These are phyloP conservation scores for Epirrhoe alternata DNA, from an alignment of 2,888 invertebrate species.

Conservation along the genomic window DNA sequence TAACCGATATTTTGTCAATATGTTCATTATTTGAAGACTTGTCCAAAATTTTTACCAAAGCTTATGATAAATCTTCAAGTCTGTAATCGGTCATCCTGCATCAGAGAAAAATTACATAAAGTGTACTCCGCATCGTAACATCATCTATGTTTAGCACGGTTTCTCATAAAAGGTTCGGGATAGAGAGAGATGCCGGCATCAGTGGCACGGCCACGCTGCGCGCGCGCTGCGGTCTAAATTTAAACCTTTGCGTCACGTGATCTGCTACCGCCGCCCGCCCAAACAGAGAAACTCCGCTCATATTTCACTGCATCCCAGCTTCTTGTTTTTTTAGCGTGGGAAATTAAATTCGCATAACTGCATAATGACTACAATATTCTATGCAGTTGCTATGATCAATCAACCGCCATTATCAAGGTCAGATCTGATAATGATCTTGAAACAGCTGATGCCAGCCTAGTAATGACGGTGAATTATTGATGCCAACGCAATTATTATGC, in stretches of 20 bases:
- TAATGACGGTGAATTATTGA: conserved; percentile 13
- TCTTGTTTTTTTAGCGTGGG: conserved; percentile 58
- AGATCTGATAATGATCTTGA: conserved; percentile 57
- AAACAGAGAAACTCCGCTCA: conserved; percentile 83
- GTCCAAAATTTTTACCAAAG: not conserved
- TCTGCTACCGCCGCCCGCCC: conserved; percentile 78
- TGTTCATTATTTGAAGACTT: not conserved
- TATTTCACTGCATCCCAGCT: conserved; percentile 73
- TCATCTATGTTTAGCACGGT: conserved; percentile 76
- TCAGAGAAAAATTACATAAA: conserved; percentile 48
- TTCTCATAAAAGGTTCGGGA: conserved; percentile 81
- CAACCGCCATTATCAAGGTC: conserved; percentile 74
- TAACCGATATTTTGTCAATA: conserved; percentile 11
- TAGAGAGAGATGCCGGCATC: conserved; percentile 71
- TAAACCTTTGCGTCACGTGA: conserved; percentile 79
- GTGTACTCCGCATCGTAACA: conserved; percentile 56
- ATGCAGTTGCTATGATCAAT: conserved; percentile 50
- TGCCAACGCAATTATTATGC: conserved; percentile 11
- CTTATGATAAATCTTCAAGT: conserved; percentile 3
- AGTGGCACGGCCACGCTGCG: conserved; percentile 69
- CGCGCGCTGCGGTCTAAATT: conserved; percentile 79
- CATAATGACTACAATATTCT: conserved; percentile 43
- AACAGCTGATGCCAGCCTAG: conserved; percentile 51
- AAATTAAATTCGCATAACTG: conserved; percentile 39
- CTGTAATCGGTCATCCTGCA: not conserved